Conservation (phyloP, 1,140 invertebrate species). For the Drosophila parabipectinata region DNA sequence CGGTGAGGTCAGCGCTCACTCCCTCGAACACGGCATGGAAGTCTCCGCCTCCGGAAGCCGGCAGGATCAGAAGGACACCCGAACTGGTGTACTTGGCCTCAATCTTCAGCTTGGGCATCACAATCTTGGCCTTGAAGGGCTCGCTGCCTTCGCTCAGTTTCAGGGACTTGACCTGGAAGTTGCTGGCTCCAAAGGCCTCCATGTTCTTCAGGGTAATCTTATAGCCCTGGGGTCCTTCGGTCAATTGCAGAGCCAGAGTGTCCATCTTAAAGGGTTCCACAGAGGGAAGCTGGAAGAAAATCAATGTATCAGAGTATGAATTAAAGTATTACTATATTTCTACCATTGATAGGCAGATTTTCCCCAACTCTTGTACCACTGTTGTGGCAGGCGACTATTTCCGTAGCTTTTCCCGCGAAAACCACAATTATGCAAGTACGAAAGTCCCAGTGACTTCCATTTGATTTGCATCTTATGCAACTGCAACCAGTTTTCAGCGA, state of each 20-base stretch:
- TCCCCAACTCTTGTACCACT: constrained; percentile 12
- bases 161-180: constrained; percentile 88
- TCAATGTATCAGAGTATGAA: not conserved
- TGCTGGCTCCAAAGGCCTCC: constrained; percentile 88
- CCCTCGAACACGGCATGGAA: constrained; percentile 88
- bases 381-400: constrained; percentile 18
- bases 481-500: constrained; percentile 51
- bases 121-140: constrained; percentile 88
- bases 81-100: constrained; percentile 89
- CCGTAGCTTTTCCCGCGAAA: constrained; percentile 21
- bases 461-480: constrained; percentile 60
- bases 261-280: constrained; percentile 90
- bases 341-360: not conserved
- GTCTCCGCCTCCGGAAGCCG: constrained; percentile 89
- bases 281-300: constrained; percentile 85
- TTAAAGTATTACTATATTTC: no score
- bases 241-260: constrained; percentile 88
- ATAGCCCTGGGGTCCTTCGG: constrained; percentile 89
- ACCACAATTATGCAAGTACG: constrained; percentile 46
- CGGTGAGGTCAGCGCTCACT: constrained; percentile 87
- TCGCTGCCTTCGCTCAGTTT: constrained; percentile 86
- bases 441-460: constrained; percentile 54
- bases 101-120: constrained; percentile 88
- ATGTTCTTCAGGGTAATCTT: constrained; percentile 88
- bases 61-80: constrained; percentile 89